Percentiles rank a stretch among this genome's conserved stretches.
These are phyloP conservation scores for Homarus gammarus DNA, from an alignment of 2,888 invertebrate genomes.

Conservation along the genomic window DNA sequence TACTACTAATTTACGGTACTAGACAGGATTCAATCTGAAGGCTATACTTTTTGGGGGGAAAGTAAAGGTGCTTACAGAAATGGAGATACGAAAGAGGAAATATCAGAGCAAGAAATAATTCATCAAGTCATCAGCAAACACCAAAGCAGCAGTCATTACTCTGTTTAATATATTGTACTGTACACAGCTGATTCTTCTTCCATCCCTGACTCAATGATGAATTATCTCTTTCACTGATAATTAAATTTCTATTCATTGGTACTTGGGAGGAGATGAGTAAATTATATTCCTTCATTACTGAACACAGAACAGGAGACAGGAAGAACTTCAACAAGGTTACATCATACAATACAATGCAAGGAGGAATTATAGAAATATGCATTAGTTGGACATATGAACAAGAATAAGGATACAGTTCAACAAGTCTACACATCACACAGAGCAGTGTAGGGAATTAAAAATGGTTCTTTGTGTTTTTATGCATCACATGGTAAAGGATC, in stretches of 20 bases:
- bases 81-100: background rate
- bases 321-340: background rate
- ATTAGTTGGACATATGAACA: background rate
- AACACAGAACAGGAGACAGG: background rate
- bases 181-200: background rate
- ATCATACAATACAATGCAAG: background rate
- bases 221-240: background rate
- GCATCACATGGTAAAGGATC: background rate
- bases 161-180: too few relatives aligned
- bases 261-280: background rate
- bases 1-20: background rate
- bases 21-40: background rate
- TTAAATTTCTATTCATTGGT: background rate
- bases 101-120: background rate
- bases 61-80: background rate
- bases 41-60: background rate
- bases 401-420: background rate
- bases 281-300: background rate
- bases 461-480: background rate
- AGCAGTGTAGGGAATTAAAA: background rate
- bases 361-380: background rate
- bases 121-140: background rate
- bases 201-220: background rate
- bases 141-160: too few relatives aligned
- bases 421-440: background rate